phyloP scores from a whole-genome alignment of 2,888 invertebrate genomes.

The Schizaphis graminum region DNA sequence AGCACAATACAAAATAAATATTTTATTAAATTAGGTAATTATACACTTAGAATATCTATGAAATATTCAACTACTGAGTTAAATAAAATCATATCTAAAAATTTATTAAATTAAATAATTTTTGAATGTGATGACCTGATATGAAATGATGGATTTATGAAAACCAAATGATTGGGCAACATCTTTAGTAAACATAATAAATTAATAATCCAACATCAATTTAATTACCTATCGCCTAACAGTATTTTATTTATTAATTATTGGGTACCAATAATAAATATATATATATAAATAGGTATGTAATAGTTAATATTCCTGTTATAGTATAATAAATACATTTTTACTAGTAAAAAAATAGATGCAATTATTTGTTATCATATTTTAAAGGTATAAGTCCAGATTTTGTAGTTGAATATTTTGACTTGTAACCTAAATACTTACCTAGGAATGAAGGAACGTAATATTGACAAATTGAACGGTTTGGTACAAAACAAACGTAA shows the following conservation, averaged over 20 bases:
- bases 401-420: not conserved
- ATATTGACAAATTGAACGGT: not conserved
- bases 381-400: not conserved
- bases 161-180: not conserved
- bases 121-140: not conserved
- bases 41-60: not conserved
- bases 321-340: not conserved
- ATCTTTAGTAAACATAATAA: not conserved
- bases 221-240: not conserved
- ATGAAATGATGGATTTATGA: not conserved
- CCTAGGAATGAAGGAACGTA: conserved; percentile 12
- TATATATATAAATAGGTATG: too few species aligned
- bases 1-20: not conserved
- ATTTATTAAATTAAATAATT: not conserved
- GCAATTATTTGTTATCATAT: not conserved
- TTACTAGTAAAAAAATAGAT: not conserved
- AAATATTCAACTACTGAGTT: not conserved
- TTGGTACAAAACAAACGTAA: conserved; percentile 35
- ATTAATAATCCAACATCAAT: not conserved
- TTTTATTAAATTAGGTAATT: not conserved
- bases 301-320: not conserved
- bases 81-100: not conserved
- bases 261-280: too few species aligned
- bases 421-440: not conserved
- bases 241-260: not conserved